These are phyloP conservation scores for Borostomias antarcticus DNA, from an alignment of 2,797 vertebrate species.

Conservation along the genomic window DNA sequence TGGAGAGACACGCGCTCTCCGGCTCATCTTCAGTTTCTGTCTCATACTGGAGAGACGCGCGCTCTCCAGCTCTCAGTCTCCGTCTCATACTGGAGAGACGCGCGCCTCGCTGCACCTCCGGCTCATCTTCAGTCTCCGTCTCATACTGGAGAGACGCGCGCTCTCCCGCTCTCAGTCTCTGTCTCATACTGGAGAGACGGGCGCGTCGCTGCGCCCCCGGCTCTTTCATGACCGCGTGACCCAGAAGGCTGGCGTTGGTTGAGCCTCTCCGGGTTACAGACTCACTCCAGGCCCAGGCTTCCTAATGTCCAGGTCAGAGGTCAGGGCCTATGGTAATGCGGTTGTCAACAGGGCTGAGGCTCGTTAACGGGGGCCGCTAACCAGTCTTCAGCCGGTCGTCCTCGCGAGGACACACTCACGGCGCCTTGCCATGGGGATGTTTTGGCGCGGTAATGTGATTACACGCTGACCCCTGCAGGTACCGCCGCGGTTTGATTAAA, in stretches of 20 bases:
- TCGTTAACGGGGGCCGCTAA: neutral
- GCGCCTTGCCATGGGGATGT: neutral
- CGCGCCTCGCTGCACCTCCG: neutral
- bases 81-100: constrained; percentile 5
- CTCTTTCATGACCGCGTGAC: too few species aligned
- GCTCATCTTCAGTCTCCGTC: constrained; percentile 1
- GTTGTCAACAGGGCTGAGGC: neutral
- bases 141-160: constrained; percentile 13
- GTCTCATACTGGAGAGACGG: too few species aligned
- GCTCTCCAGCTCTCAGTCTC: too few species aligned
- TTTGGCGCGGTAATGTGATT: neutral
- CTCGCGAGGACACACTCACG: neutral
- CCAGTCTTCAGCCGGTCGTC: neutral
- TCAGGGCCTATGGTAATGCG: neutral
- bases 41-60: too few species aligned
- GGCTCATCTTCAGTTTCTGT: too few species aligned
- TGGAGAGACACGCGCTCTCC: too few species aligned
- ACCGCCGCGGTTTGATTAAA: constrained; percentile 28
- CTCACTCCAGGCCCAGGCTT: neutral
- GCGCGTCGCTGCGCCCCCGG: too few species aligned
- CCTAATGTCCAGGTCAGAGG: neutral
- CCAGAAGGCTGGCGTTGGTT: too few species aligned
- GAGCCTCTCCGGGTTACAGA: neutral
- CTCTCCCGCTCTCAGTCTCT: too few species aligned
- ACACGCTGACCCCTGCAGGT: constrained; percentile 35